These are phyloP conservation scores for Idris sp. DNA, from an alignment of 1,140 invertebrate genomes.

Conservation along the genomic window DNA sequence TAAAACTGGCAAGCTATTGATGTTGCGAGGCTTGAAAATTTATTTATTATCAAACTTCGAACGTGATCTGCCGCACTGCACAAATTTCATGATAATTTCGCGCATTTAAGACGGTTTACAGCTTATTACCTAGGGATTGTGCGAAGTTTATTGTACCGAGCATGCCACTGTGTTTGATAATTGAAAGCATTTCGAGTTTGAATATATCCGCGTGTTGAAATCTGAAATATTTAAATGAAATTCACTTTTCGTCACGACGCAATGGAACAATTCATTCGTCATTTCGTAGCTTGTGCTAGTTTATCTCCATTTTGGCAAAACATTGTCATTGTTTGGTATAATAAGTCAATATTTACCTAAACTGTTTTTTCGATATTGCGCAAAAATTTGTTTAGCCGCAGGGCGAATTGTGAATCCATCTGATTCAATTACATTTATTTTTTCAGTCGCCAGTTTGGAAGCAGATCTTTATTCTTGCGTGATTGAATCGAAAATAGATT, in stretches of 20 bases:
- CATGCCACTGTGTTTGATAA: conserved; percentile 31
- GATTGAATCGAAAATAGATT: conserved; percentile 36
- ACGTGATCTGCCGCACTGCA: conserved; percentile 15
- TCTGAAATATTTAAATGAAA: conserved; percentile 57
- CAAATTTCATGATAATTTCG: conserved; percentile 49
- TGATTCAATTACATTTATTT: conserved; percentile 24
- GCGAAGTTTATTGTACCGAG: conserved; percentile 33
- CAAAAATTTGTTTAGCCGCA: background rate
- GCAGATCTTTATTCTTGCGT: conserved; percentile 32
- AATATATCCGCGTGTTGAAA: conserved; percentile 27
- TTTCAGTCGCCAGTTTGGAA: background rate
- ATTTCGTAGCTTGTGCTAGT: conserved; percentile 39
- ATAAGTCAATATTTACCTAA: too few relatives aligned
- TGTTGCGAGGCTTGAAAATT: too few relatives aligned
- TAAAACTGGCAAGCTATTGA: too few relatives aligned
- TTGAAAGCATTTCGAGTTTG: conserved; percentile 35
- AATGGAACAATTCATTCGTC: conserved; percentile 43
- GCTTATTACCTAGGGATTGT: conserved; percentile 49
- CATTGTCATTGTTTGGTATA: conserved; percentile 32
- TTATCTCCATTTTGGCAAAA: conserved; percentile 42
- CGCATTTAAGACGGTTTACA: conserved; percentile 45
- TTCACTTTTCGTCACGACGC: conserved; percentile 35
- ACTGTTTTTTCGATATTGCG: too few relatives aligned
- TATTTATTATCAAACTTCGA: background rate
- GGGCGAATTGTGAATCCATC: conserved; percentile 5